Conservation (phyloP, 1,140 invertebrate genomes). For the Drosophila punjabiensis region DNA sequence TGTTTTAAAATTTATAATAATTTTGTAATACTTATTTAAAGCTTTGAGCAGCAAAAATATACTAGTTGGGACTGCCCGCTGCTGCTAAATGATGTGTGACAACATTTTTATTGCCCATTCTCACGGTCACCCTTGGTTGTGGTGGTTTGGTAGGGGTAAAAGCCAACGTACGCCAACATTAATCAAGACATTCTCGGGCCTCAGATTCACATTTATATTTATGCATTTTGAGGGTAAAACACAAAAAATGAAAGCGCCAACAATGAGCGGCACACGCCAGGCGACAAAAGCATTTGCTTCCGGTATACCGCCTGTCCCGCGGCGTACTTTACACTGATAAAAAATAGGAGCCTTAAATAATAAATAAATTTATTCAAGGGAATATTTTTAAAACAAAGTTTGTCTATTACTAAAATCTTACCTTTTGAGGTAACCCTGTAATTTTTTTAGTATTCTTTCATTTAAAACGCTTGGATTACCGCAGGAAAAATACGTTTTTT, state of each 20-base stretch:
- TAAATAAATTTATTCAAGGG: too few species aligned
- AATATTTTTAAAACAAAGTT: neutral
- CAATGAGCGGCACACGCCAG: conserved; percentile 71
- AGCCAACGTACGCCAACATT: conserved; percentile 81
- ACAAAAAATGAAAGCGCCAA: conserved; percentile 55
- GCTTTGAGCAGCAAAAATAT: neutral
- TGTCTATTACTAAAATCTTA: neutral
- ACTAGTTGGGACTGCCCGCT: conserved; percentile 19
- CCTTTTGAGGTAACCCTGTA: neutral
- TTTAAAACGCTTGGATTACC: neutral
- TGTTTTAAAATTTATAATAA: conserved; percentile 53
- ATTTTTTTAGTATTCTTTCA: neutral
- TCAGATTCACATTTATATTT: conserved; percentile 61
- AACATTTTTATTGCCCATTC: conserved; percentile 73
- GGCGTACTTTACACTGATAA: neutral
- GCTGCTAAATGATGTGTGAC: conserved; percentile 78
- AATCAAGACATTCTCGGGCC: conserved; percentile 73
- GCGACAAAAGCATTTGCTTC: conserved; percentile 79
- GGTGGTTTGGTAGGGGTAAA: conserved; percentile 54
- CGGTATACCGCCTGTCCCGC: conserved; percentile 65
- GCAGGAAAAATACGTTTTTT: neutral
- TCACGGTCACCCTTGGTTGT: neutral
- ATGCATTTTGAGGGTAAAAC: conserved; percentile 76
- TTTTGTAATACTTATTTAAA: conserved; percentile 15
- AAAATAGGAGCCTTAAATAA: neutral